Evolutionary conservation across 1,140 invertebrate species (phyloP), one percentile per base, ranked within the genome.

Genomic region (Solenopsis fugax): DNA sequence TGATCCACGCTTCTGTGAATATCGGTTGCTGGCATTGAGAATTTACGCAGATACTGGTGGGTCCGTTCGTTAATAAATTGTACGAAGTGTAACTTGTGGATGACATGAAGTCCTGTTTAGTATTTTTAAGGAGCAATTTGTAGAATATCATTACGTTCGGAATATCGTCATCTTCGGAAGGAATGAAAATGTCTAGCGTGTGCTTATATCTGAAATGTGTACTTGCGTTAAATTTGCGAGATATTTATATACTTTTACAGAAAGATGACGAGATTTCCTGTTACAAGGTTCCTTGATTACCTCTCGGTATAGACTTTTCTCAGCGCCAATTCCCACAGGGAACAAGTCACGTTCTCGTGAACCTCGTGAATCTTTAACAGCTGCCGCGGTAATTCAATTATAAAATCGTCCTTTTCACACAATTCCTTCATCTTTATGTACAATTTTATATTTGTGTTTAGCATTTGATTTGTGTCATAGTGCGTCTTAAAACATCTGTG

Each of bases 1-100:
- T 88, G 7, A 93, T 65, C 93, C 93, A 94, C 34, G 93, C 88
- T 88, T 94, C 93, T 24, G 94, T 93, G 58, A 94, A 94, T 65
- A 94, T 94, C 29, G 93, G 91, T 67, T 94, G 90, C 86, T 92
- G 92, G 60, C 93, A 94, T 58, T 85, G 72, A 69, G 90, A 81
- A 76, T 92, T 93, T 29, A 92, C 58, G 54, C 94, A 94, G 67
- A 93, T 89, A 64, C 92, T 93, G 18, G 78, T 75, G 73, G 93
- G 93, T 56, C 94, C 94, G 78, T 94, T 94, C 21, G 75, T 78
- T 34, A 94, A 78, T 76, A 94, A 91, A 88, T 89, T 91, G 69
- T 91, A 91, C 3, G 87, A 90, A 87, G 69, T 69, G 86, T 71
- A 71, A 29, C 80, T 86, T 18, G 72, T 76, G 29, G 87, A 80